phyloP scores from a whole-genome alignment of 2,888 invertebrate genomes.

The Homarus gammarus region DNA sequence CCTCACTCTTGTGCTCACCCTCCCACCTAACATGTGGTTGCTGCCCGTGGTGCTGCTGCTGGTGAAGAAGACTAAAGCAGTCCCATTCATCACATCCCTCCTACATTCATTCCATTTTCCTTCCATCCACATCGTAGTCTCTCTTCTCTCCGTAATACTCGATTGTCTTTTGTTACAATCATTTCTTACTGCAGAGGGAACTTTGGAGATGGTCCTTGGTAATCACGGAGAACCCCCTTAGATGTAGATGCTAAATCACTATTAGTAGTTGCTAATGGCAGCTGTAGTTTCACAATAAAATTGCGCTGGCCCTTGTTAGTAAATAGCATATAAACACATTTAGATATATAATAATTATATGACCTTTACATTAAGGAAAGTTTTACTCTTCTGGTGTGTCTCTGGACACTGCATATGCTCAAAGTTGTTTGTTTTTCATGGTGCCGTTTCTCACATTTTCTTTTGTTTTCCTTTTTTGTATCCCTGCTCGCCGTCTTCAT shows the following conservation, averaged over 20 bases:
- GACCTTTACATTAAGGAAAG: constrained; percentile 67
- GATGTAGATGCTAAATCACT: constrained; percentile 65
- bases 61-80: constrained; percentile 50
- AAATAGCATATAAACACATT: constrained; percentile 68
- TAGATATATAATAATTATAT: constrained; percentile 51
- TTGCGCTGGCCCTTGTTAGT: constrained; percentile 70
- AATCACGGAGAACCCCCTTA: constrained; percentile 67
- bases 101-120: constrained; percentile 34
- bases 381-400: constrained; percentile 70
- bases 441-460: constrained; percentile 73
- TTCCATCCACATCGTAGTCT: constrained; percentile 62
- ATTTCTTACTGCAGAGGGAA: constrained; percentile 67
- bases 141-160: constrained; percentile 65
- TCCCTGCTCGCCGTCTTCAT: constrained; percentile 75
- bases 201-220: constrained; percentile 74
- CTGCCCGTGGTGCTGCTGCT: constrained; percentile 50
- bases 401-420: constrained; percentile 66
- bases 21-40: constrained; percentile 31
- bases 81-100: constrained; percentile 40
- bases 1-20: background rate
- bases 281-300: constrained; percentile 64
- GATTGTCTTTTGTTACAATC: constrained; percentile 69
- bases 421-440: constrained; percentile 71
- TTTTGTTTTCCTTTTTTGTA: constrained; percentile 76
- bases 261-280: constrained; percentile 69